phyloP scores from a whole-genome alignment of 2,888 invertebrate species.

The Pseudococcus jackbeardsleyi region DNA sequence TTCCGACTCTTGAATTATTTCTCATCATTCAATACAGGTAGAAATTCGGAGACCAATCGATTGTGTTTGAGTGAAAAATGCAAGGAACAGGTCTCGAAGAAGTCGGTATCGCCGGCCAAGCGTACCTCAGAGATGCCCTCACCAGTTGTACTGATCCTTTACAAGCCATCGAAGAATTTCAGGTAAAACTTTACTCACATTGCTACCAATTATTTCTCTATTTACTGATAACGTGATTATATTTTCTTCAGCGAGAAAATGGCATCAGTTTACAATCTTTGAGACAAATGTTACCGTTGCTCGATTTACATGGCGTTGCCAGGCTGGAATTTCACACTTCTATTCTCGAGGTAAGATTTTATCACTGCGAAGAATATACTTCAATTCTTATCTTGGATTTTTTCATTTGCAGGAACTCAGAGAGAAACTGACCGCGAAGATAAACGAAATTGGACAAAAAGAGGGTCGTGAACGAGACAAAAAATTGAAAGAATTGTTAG shows the following conservation, averaged over 20 bases:
- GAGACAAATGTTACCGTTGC: slow-evolving; percentile 92
- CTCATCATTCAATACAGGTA: background rate
- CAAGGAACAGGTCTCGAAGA: slow-evolving; percentile 64
- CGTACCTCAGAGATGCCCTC: slow-evolving; percentile 88
- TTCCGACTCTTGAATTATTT: background rate
- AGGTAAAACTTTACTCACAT: slow-evolving; percentile 72
- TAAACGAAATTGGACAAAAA: slow-evolving; percentile 85
- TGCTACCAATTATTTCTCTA: background rate
- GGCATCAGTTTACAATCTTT: slow-evolving; percentile 92
- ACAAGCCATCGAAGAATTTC: slow-evolving; percentile 98
- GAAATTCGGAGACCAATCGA: background rate
- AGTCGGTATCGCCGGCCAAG: slow-evolving; percentile 84
- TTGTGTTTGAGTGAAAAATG: background rate
- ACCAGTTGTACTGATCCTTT: slow-evolving; percentile 96
- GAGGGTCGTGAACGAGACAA: slow-evolving; percentile 82
- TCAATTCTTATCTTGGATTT: background rate
- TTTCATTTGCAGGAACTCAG: slow-evolving; percentile 73
- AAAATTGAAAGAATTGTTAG: slow-evolving; percentile 88
- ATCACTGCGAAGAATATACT: background rate
- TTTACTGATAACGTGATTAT: slow-evolving; percentile 58
- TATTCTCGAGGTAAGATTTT: slow-evolving; percentile 80
- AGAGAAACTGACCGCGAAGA: slow-evolving; percentile 82
- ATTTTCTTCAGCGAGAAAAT: slow-evolving; percentile 80
- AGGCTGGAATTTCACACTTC: slow-evolving; percentile 95
- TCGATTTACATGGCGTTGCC: slow-evolving; percentile 94